Conservation (phyloP, 2,888 invertebrate genomes). For the Folsomia manolachei region DNA sequence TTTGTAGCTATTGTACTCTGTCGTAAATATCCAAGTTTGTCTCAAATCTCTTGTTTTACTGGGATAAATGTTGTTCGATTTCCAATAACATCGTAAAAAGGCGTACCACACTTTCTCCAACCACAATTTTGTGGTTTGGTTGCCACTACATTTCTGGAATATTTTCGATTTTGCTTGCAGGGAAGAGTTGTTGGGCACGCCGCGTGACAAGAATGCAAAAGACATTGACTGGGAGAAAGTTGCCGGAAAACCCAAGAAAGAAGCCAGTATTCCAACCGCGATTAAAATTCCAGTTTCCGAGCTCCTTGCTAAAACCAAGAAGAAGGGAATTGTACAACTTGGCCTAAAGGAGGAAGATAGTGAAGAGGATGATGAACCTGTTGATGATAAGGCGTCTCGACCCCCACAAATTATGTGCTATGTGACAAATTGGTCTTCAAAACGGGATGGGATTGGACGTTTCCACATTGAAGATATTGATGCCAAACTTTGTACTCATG, state of each 20-base stretch:
- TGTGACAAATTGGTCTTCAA: slow-evolving; percentile 93
- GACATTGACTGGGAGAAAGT: slow-evolving; percentile 79
- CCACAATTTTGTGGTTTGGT: background rate
- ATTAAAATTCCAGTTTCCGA: slow-evolving; percentile 75
- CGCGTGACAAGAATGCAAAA: slow-evolving; percentile 75
- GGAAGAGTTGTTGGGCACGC: slow-evolving; percentile 80
- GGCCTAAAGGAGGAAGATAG: slow-evolving; percentile 58
- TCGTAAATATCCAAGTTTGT: background rate
- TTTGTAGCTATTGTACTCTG: background rate
- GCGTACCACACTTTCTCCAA: too few relatives aligned
- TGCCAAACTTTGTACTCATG: slow-evolving; percentile 84
- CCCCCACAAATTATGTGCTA: slow-evolving; percentile 90
- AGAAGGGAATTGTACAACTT: slow-evolving; percentile 59
- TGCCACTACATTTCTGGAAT: slow-evolving; percentile 1
- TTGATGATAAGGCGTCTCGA: slow-evolving; percentile 66
- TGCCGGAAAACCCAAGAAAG: slow-evolving; percentile 62
- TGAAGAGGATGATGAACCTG: slow-evolving; percentile 45
- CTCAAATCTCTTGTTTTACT: background rate
- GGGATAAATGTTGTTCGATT: background rate
- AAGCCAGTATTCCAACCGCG: slow-evolving; percentile 69
- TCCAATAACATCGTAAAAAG: too few relatives aligned
- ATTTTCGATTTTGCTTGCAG: slow-evolving; percentile 54
- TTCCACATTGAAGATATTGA: slow-evolving; percentile 88
- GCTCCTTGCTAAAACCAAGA: slow-evolving; percentile 63
- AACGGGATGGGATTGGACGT: slow-evolving; percentile 81